A percentile compares a stretch with the other conserved stretches of the same genome.
Conservation (phyloP, 2,113 vertebrate species). For the Phrynocephalus versicolor region DNA sequence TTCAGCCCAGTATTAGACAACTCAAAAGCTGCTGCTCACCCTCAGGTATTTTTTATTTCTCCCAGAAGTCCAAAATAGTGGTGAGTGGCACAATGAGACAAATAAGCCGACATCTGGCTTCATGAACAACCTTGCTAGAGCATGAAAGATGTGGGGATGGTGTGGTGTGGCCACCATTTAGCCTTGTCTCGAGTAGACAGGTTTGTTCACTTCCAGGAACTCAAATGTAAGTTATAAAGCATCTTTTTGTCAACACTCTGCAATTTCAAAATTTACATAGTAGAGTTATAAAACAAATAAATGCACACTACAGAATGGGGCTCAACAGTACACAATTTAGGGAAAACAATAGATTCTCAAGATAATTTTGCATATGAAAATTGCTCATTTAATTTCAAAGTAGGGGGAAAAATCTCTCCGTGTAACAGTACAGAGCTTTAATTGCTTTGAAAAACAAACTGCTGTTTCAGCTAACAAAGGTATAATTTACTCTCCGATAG, state of each 20-base stretch:
- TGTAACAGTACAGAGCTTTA: conserved; percentile 45
- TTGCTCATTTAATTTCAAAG: conserved; percentile 44
- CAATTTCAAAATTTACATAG: conserved; percentile 7
- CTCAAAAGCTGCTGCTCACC: not conserved
- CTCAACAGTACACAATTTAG: not conserved
- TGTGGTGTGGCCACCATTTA: not conserved
- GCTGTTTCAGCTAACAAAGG: conserved; percentile 67
- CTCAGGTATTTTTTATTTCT: not conserved
- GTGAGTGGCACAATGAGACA: not conserved
- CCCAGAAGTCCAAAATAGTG: not conserved
- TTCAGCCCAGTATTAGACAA: no score
- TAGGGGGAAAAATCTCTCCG: conserved; percentile 42
- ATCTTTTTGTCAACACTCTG: not conserved
- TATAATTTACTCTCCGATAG: conserved; percentile 54
- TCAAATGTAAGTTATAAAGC: not conserved
- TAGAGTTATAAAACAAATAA: conserved; percentile 10
- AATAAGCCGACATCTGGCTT: not conserved
- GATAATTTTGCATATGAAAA: conserved; percentile 36
- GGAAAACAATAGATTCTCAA: conserved; percentile 23
- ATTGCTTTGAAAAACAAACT: conserved; percentile 65
- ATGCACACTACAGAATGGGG: not conserved
- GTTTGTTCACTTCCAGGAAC: not conserved
- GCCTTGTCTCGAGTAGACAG: not conserved
- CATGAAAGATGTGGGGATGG: not conserved
- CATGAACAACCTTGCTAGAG: not conserved